Base-by-base conservation (phyloP, 2,113 vertebrate genomes). In the Gasterosteus aculeatus region DNA sequence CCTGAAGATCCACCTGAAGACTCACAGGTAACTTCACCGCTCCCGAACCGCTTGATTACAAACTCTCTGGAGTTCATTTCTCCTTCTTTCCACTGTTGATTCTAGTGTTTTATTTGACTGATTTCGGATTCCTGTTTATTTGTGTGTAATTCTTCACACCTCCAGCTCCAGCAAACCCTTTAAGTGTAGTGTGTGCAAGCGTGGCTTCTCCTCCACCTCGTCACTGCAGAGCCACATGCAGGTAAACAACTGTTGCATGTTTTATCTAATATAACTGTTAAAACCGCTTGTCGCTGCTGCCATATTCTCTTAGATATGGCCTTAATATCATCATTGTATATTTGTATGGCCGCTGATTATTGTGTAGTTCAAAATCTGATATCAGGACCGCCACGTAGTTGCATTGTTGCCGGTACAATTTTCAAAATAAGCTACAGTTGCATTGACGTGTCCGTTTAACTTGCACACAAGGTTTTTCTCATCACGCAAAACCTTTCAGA, bases 181-280 rank as follows among this genome's bases (percentile, higher is more conserved):
- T 90, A 99, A 99, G 94, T 99, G 97, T 91, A 97, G 96, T 0
- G 95, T 99, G 73, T 99, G 98, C 87, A 99, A 99, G 82, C 96
- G 98, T 0, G 98, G 98, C 80, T 99, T 99, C 93, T 99, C 97
- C 49, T 98, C 97, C 85, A 99, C 98, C 82, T 99, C 97, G 51
- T 99, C 98, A 0, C 93, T 99, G 90, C 98, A 99, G 93, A 97
- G 97, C 93, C 98, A 99, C 94, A 99, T 99, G 98, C 98, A 99
- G 93, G 92, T 91, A 82, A 39, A 62, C 38, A 39, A 1, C 4
- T 26, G 2, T 29, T 62, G 2, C 11, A 5, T n/a, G 3, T 53
- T 75, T 64, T 54, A 2, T 38, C 16, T 15, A 49, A 73, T 44
- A 0, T 7, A 8, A 57, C 19, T 38, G 12, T 49, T 22, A 35